Evolutionary conservation across 2,113 vertebrate species (phyloP).

Genomic region (Solenodon paradoxus): DNA sequence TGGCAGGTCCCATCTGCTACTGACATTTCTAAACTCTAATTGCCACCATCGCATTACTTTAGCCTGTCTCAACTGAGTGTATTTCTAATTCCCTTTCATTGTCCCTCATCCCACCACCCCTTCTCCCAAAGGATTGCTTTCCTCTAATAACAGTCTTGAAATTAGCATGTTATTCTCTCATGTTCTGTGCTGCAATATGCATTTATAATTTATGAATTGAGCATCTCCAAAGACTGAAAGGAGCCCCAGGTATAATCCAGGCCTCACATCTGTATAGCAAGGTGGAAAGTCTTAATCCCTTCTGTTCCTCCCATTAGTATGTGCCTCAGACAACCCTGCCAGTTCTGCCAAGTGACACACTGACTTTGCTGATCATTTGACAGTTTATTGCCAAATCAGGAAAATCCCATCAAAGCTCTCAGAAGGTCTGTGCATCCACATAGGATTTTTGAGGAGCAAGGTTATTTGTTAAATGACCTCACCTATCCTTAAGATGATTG

Average conservation of each 20-base stretch:
- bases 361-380: constrained; percentile 23
- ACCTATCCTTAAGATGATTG: constrained; percentile 44
- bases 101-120: neutral
- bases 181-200: constrained; percentile 7
- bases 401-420: constrained; percentile 52
- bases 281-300: neutral
- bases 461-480: constrained; percentile 16
- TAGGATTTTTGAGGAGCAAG: constrained; percentile 1
- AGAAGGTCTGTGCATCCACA: neutral
- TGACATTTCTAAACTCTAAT: constrained; percentile 34
- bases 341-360: neutral
- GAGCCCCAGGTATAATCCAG: neutral
- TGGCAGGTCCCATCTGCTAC: constrained; percentile 20
- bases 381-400: constrained; percentile 8
- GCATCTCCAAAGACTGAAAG: constrained; percentile 26
- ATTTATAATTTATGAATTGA: constrained; percentile 52
- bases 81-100: constrained; percentile 47
- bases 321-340: neutral
- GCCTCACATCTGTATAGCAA: neutral
- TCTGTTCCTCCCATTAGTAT: neutral
- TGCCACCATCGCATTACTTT: neutral
- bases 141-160: constrained; percentile 29
- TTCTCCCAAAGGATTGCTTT: constrained; percentile 36
- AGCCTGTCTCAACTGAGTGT: neutral
- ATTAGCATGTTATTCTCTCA: constrained; percentile 25